Percentiles rank a stretch among this genome's conserved stretches.
Evolutionary conservation across 2,888 invertebrate species (phyloP).

Genomic region (Diachrysia chrysitis): DNA sequence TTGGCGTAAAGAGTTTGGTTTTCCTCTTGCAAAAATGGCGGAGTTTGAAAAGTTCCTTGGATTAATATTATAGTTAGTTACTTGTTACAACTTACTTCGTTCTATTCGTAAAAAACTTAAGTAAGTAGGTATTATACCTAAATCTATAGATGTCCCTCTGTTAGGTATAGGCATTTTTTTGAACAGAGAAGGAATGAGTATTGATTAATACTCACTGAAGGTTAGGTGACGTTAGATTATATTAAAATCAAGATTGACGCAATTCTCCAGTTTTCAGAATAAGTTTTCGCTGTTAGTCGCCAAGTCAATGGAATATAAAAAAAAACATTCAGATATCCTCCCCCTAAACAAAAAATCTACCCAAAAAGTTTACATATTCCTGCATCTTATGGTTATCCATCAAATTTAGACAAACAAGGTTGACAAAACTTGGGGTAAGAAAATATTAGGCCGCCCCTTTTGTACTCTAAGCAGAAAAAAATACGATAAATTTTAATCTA

Average conservation of each 20-base stretch:
- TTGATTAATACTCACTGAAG: too few species aligned
- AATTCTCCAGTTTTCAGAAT: too few species aligned
- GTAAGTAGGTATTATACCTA: too few species aligned
- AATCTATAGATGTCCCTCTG: too few species aligned
- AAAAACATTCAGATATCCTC: not conserved
- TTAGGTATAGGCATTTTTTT: too few species aligned
- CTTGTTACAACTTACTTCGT: too few species aligned
- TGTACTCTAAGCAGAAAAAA: not conserved
- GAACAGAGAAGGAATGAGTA: too few species aligned
- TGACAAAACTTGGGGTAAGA: not conserved
- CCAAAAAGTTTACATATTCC: not conserved
- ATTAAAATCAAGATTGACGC: too few species aligned
- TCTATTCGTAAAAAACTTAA: too few species aligned
- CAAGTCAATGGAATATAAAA: too few species aligned
- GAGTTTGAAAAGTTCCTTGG: not conserved
- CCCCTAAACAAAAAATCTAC: not conserved
- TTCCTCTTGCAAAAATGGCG: not conserved
- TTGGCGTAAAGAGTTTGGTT: not conserved
- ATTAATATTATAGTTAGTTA: not conserved
- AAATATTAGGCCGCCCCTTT: not conserved
- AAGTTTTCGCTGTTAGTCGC: too few species aligned
- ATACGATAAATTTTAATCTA: not conserved
- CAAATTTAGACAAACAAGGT: constrained; percentile 25
- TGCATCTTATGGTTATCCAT: constrained; percentile 14
- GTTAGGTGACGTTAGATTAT: too few species aligned